Base-by-base conservation (phyloP, 2,797 vertebrate genomes). In the Apodemus agrarius region DNA sequence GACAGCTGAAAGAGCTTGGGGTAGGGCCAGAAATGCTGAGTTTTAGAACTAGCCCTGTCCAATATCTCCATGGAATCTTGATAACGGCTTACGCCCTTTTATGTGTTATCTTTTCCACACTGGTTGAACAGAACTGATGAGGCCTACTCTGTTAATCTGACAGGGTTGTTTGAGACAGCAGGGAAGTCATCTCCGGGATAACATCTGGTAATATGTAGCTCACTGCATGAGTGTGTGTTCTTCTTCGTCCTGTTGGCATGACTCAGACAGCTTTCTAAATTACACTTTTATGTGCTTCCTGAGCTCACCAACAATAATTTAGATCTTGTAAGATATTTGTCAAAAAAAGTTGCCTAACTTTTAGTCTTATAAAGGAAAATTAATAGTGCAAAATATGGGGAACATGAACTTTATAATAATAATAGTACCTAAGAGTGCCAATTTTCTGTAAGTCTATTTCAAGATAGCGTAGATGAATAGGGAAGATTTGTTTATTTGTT, bases 381-480 rank as follows among this genome's bases (percentile, higher is more conserved):
- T 57, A 84, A 34, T 65, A 74, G 16, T 43, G 69, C 4, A 94
- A 93, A 95, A 43, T 82, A 67, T 4, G 2, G 26, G 19, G 34
- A 26, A 21, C 59, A 0, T 96, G 49, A 93, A 63, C 89, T 80
- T 78, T 85, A 67, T n/a, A 24, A n/a, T 61, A 24, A n/a, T 61
- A 93, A 43, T 43, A 93, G 57, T 88, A 69, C n/a, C 78, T 78
- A 74, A 86, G 43, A 87, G 82, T 90, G 37, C 6, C 40, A 92
- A 26, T 95, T 93, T 89, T 85, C 17, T 87, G 89, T 75, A 94
- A 17, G 34, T 85, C 76, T 92, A 65, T 87, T 57, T n/a, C 81
- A 63, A 82, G 6, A 91, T 82, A 88, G 7, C 3, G 19, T 46
- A 87, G 34, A 29, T 31, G 22, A 63, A 34, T 54, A 79, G 65